These are phyloP conservation scores for Fissipunctia ypsillon DNA, from an alignment of 2,888 invertebrate species.

Conservation along the genomic window DNA sequence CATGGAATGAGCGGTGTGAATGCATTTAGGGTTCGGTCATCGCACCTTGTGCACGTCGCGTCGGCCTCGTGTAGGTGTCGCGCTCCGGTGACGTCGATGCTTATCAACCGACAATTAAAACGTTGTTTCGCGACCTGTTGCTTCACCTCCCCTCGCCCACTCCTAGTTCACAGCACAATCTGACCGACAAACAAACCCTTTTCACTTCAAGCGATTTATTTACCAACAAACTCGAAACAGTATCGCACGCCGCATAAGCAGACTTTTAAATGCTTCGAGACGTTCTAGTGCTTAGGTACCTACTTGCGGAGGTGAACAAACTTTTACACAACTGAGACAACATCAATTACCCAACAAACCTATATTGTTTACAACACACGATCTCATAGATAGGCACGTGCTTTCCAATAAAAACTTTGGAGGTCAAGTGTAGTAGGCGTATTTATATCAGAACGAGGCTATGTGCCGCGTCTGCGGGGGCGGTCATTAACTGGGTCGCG, in stretches of 20 bases:
- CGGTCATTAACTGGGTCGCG: constrained; percentile 90
- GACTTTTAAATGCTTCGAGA: constrained; percentile 11
- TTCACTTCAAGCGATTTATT: constrained; percentile 59
- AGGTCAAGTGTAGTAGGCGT: constrained; percentile 91
- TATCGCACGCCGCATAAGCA: constrained; percentile 51
- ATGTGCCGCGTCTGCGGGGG: constrained; percentile 86
- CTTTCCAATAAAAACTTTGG: constrained; percentile 90
- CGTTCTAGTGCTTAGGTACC: constrained; percentile 22
- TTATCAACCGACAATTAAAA: constrained; percentile 89
- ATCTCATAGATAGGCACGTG: constrained; percentile 86
- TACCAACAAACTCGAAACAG: constrained; percentile 69
- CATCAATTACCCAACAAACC: constrained; percentile 64
- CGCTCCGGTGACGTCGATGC: constrained; percentile 87
- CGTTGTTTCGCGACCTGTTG: constrained; percentile 90
- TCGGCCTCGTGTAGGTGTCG: constrained; percentile 79
- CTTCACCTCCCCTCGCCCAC: constrained; percentile 76
- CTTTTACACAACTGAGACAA: constrained; percentile 55
- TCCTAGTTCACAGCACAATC: constrained; percentile 73
- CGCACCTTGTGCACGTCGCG: constrained; percentile 78
- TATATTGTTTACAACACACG: constrained; percentile 84
- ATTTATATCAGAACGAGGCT: constrained; percentile 90
- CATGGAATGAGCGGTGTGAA: constrained; percentile 72
- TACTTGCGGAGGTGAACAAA: constrained; percentile 48
- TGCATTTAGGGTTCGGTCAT: constrained; percentile 86
- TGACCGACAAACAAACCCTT: constrained; percentile 73